Evolutionary conservation across 2,888 invertebrate species (phyloP).

Genomic region (Sisyra nigra): DNA sequence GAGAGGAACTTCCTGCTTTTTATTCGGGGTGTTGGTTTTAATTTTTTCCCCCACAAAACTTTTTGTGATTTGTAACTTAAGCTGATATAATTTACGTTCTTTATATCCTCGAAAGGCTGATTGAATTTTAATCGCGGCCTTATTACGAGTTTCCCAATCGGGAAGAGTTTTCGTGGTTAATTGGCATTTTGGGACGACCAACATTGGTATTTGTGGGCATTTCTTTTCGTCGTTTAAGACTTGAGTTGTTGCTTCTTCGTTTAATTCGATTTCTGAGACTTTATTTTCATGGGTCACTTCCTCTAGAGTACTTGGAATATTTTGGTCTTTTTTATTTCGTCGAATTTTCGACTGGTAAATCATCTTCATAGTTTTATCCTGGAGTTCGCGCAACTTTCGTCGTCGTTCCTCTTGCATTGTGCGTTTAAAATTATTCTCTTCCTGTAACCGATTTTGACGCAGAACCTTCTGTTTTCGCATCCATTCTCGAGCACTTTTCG

Average conservation of each 20-base stretch:
- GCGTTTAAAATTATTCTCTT: slow-evolving; percentile 18
- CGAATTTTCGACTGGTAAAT: slow-evolving; percentile 17
- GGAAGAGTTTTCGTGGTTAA: not conserved
- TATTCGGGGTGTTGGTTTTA: not conserved
- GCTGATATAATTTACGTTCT: slow-evolving; percentile 11
- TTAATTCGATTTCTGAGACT: no score
- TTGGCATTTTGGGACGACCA: not conserved
- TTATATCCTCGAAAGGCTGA: slow-evolving; percentile 16
- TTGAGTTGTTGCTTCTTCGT: no score
- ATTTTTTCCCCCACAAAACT: not conserved
- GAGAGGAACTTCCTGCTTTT: slow-evolving; percentile 15
- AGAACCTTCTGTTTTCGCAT: slow-evolving; percentile 37
- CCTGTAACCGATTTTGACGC: slow-evolving; percentile 24
- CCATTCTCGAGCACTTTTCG: slow-evolving; percentile 33
- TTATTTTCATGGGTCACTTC: no score
- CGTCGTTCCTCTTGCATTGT: slow-evolving; percentile 25
- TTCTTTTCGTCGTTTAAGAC: no score
- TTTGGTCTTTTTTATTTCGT: not conserved
- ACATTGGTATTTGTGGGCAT: not conserved
- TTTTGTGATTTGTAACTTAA: slow-evolving; percentile 9
- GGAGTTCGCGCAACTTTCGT: slow-evolving; percentile 29
- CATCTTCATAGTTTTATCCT: slow-evolving; percentile 27
- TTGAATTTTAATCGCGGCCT: slow-evolving; percentile 18
- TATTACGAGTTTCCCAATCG: slow-evolving; percentile 2
- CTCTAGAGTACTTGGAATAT: no score